Evolutionary conservation across 2,888 invertebrate genomes (phyloP), one percentile per base, ranked within the genome.

Genomic region (Zeuzera pyrina): DNA sequence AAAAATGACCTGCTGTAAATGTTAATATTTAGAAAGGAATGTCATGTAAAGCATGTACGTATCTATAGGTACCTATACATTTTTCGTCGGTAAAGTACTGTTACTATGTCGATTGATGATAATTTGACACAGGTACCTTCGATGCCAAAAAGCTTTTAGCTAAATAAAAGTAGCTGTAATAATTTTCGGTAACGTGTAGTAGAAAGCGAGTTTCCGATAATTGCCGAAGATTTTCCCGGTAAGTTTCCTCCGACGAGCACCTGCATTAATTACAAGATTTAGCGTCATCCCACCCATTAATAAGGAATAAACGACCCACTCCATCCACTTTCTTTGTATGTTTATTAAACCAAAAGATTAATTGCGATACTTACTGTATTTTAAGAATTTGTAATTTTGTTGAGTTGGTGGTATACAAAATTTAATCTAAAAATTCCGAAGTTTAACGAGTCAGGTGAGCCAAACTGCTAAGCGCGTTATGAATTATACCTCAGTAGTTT

Each of bases 381-480:
- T 73, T 64, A 76, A 78, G 79, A 79, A 79, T 78, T 64, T 62
- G 60, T 57, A 77, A 78, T 73, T 73, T 76, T 70, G 72, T 72
- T 57, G 66, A 68, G 66, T 65, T 58, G 57, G 57, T 57, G 64
- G 63, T 62, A 65, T 71, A 62, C 66, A 69, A 72, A 83, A 81
- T 81, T 81, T 81, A 79, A 83, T 81, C 79, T 81, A 73, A 81
- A 81, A 81, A 83, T 81, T 81, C 78, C 78, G 49, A 78, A 79
- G 76, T 77, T 61, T 66, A 73, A 76, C 78, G 71, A 78, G 79
- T 71, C 83, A 83, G 83, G 81, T 81, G 76, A 77, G 60, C 62
- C 49, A 58, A 72, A 77, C 74, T 71, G 77, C 66, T 77, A 73
- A 78, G 72, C 78, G 69, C 68, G 79, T 78, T 83, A 81, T 81